A percentile compares a stretch with the other conserved stretches of the same genome.
Evolutionary conservation across 2,797 vertebrate genomes (phyloP).

Genomic region (Ctenopoma multispine): DNA sequence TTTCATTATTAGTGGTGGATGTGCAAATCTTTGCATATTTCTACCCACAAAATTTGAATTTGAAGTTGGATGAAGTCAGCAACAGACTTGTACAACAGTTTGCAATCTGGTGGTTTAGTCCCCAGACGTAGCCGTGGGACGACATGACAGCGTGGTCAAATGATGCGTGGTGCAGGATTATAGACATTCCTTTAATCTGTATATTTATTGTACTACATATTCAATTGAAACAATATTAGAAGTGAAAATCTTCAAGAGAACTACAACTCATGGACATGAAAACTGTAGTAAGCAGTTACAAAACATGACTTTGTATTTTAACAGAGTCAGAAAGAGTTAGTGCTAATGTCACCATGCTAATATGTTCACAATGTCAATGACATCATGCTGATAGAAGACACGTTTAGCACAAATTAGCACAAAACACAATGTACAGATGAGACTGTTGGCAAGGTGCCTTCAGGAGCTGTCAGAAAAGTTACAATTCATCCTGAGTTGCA

Average conservation of each 20-base stretch:
- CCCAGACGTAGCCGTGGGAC: background rate
- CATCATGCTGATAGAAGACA: too few species aligned
- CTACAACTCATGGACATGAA: background rate
- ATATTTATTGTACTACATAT: background rate
- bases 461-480: background rate
- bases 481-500: background rate
- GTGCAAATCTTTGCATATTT: conserved; percentile 36
- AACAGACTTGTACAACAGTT: background rate
- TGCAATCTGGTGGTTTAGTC: background rate
- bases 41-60: background rate
- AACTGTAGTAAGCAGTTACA: background rate
- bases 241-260: background rate
- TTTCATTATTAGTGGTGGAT: conserved; percentile 16
- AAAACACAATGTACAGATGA: too few species aligned
- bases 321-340: too few species aligned
- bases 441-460: too few species aligned
- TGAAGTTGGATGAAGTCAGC: conserved; percentile 2
- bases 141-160: background rate
- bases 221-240: background rate
- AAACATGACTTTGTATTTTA: too few species aligned
- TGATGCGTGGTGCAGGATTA: background rate
- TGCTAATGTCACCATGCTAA: too few species aligned
- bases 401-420: too few species aligned
- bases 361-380: too few species aligned
- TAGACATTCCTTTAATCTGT: too few species aligned